phyloP scores from a whole-genome alignment of 2,888 invertebrate genomes.

The Metellina segmentata region DNA sequence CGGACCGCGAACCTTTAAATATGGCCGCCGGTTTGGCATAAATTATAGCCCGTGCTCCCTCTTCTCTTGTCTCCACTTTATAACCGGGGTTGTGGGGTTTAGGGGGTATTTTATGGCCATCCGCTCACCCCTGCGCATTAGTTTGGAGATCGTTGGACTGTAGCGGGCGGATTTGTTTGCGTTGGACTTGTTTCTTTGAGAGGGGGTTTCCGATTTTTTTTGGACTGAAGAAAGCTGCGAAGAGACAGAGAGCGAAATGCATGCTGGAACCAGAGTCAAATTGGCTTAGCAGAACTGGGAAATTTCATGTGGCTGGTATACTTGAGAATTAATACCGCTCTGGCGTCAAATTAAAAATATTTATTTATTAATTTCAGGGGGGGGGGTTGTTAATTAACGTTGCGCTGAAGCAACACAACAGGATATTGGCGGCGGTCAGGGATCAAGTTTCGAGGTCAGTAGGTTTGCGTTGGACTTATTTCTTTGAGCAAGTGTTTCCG shows the following conservation, averaged over 20 bases:
- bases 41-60: conserved; percentile 64
- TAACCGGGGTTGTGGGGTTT: neutral
- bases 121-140: conserved; percentile 33
- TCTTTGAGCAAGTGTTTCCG: neutral
- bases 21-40: conserved; percentile 73
- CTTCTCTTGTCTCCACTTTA: neutral
- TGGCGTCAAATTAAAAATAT: too few species aligned
- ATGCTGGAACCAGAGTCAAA: too few species aligned
- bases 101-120: conserved; percentile 23
- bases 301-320: too few species aligned
- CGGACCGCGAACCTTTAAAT: conserved; percentile 74
- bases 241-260: too few species aligned
- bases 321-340: too few species aligned
- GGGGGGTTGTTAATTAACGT: too few species aligned
- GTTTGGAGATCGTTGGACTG: conserved; percentile 18
- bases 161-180: conserved; percentile 13
- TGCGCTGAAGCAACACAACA: too few species aligned
- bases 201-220: neutral
- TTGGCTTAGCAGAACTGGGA: too few species aligned
- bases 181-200: conserved; percentile 2
- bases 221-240: neutral
- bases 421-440: too few species aligned
- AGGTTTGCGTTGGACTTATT: conserved; percentile 7
- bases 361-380: too few species aligned
- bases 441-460: too few species aligned